Evolutionary conservation across 2,888 invertebrate species (phyloP).

Genomic region (Malthinus seriepunctatus): DNA sequence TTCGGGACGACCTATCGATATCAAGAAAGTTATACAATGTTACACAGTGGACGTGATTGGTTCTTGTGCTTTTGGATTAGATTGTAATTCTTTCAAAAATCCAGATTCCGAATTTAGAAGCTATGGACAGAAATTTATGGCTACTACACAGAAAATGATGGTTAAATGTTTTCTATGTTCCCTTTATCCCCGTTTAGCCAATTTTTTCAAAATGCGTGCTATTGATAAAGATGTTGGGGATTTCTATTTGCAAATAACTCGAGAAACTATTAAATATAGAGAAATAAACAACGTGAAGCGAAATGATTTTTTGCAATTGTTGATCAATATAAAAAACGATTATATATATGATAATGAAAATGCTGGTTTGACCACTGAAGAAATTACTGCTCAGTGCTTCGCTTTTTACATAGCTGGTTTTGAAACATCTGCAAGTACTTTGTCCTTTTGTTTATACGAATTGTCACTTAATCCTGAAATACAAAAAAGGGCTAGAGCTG

Average conservation of each 20-base stretch:
- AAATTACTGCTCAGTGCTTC: conserved; percentile 50
- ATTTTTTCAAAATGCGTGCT: conserved; percentile 30
- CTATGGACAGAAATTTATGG: conserved; percentile 23
- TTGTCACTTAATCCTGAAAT: conserved; percentile 51
- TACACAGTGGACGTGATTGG: conserved; percentile 60
- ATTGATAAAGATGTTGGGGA: conserved; percentile 32
- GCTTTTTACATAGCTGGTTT: conserved; percentile 57
- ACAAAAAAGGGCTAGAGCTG: conserved; percentile 53
- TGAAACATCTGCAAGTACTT: conserved; percentile 55
- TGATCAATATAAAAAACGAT: conserved; percentile 39
- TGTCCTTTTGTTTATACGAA: conserved; percentile 51
- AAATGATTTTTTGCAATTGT: conserved; percentile 50
- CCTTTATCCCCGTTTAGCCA: conserved; percentile 53
- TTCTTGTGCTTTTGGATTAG: conserved; percentile 60
- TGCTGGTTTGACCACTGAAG: conserved; percentile 32
- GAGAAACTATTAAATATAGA: conserved; percentile 37
- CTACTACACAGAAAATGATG: conserved; percentile 8
- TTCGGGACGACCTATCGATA: conserved; percentile 46
- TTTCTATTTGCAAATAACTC: conserved; percentile 40
- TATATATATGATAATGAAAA: neutral
- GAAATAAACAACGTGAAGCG: conserved; percentile 36
- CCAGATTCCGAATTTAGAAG: conserved; percentile 55
- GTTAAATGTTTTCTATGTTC: conserved; percentile 49
- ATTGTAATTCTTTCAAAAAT: conserved; percentile 58
- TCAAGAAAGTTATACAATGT: conserved; percentile 52